Conservation (phyloP, 2,797 vertebrate genomes). For the Enteromius viviparus region DNA sequence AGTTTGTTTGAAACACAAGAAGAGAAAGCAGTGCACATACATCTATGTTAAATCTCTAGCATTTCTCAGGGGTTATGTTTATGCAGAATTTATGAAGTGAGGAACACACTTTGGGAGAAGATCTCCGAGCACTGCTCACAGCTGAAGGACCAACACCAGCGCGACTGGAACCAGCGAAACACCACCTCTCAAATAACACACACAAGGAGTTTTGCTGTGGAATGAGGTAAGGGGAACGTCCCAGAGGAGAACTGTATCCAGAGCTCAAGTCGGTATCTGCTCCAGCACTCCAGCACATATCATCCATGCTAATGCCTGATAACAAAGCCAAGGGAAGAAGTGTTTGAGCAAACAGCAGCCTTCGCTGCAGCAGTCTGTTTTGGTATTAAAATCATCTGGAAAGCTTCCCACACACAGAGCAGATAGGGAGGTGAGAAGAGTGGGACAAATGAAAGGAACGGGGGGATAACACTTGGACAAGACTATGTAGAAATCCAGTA, state of each 20-base stretch:
- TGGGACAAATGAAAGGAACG: neutral
- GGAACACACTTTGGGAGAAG: constrained; percentile 37
- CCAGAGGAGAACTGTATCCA: constrained; percentile 27
- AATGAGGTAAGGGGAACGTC: constrained; percentile 25
- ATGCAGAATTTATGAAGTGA: constrained; percentile 12
- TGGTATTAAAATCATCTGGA: constrained; percentile 62
- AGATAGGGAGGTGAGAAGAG: constrained; percentile 35
- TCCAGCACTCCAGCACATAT: constrained; percentile 50
- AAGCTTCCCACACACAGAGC: constrained; percentile 56
- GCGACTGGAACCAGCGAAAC: constrained; percentile 55
- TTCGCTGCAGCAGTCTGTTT: constrained; percentile 42
- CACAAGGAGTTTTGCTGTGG: constrained; percentile 35
- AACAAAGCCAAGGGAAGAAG: constrained; percentile 51
- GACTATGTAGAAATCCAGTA: constrained; percentile 56
- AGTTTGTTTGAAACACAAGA: neutral
- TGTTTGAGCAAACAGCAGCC: constrained; percentile 49
- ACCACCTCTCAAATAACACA: constrained; percentile 65
- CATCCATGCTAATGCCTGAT: constrained; percentile 40
- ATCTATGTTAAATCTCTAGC: constrained; percentile 55
- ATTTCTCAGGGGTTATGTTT: constrained; percentile 12
- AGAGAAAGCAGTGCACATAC: neutral
- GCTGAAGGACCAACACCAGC: constrained; percentile 67
- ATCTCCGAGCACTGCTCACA: constrained; percentile 66
- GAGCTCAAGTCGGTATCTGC: constrained; percentile 34
- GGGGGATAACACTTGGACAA: constrained; percentile 59